Conservation (phyloP, 2,113 vertebrate species). For the Gallinago undulata region DNA sequence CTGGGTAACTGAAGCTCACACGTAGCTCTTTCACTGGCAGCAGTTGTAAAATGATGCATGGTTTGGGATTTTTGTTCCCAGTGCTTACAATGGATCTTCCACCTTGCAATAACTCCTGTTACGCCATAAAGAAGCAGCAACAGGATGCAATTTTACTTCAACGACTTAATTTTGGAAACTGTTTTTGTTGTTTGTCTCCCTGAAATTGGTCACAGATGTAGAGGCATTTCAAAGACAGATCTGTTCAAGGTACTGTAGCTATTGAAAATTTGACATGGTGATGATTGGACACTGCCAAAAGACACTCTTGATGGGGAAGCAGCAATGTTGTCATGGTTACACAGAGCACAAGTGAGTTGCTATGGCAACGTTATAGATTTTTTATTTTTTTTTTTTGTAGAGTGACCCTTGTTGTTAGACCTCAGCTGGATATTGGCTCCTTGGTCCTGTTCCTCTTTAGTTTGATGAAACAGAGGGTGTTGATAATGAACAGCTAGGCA, state of each 20-base stretch:
- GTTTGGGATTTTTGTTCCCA: background rate
- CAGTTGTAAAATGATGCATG: background rate
- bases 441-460: background rate
- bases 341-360: background rate
- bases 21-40: background rate
- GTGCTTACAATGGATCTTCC: background rate
- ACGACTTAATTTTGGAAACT: background rate
- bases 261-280: background rate
- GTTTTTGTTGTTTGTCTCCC: background rate
- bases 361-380: conserved; percentile 26
- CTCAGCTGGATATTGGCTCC: background rate
- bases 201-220: background rate
- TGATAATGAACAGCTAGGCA: background rate
- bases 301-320: background rate
- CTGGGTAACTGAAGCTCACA: background rate
- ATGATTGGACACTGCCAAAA: conserved; percentile 1
- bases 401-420: background rate
- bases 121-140: background rate
- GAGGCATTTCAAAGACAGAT: background rate
- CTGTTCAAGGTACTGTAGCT: background rate
- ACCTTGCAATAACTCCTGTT: background rate
- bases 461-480: background rate
- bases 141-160: background rate
- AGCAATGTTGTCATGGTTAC: conserved; percentile 44
- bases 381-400: background rate